Percentiles rank a stretch among this genome's conserved stretches.
phyloP scores from a whole-genome alignment of 92 coral and sea anemone species.

The Bergia puertoricense region DNA sequence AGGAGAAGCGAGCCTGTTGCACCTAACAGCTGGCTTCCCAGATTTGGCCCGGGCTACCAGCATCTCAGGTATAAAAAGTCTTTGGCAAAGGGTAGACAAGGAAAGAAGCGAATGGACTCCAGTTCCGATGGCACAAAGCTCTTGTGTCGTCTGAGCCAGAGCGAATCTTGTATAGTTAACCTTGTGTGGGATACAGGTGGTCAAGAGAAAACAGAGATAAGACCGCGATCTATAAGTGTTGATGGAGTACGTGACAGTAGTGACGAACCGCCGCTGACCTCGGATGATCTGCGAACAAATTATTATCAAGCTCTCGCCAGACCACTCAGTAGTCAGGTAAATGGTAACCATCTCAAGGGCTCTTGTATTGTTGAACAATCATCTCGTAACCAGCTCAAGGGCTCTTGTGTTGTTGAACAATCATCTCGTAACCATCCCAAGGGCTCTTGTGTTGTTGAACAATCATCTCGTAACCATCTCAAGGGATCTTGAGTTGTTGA shows the following conservation, averaged over 20 bases:
- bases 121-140: background rate
- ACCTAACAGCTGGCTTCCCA: background rate
- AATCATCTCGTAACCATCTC: background rate
- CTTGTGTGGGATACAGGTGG: background rate
- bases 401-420: background rate
- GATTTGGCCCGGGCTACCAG: conserved; percentile 16
- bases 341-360: background rate
- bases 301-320: conserved; percentile 28
- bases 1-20: background rate
- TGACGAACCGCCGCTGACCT: background rate
- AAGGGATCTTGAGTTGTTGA: background rate
- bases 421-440: background rate
- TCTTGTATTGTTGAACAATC: background rate
- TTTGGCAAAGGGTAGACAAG: background rate
- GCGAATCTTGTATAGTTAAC: conserved; percentile 15
- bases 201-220: background rate
- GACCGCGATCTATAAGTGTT: conserved; percentile 35
- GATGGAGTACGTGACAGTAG: conserved; percentile 13
- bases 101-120: conserved; percentile 22
- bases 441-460: background rate
- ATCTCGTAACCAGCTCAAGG: background rate
- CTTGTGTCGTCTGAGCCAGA: conserved; percentile 23
- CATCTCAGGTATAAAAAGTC: conserved; percentile 27
- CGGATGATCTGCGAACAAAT: conserved; percentile 19
- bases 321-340: conserved; percentile 24